These are phyloP conservation scores for Dendrolimus punctatus DNA, from an alignment of 1,140 invertebrate species.

Conservation along the genomic window DNA sequence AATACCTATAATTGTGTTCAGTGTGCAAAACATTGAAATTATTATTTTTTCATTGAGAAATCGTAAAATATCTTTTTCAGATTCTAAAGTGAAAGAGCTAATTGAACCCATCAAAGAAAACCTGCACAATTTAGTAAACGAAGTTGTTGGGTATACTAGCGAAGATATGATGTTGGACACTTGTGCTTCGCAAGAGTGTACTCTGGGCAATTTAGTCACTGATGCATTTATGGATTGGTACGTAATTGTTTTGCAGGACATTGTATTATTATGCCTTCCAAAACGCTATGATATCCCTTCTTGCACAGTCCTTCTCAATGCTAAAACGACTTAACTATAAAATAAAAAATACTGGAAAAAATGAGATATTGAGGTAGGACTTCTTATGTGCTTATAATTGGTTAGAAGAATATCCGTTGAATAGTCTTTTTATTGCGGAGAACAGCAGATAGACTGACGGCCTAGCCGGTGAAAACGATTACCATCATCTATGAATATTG, in stretches of 20 bases:
- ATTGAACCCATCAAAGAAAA: slow-evolving; percentile 37
- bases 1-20: too few relatives aligned
- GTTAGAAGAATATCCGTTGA: too few relatives aligned
- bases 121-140: slow-evolving; percentile 31
- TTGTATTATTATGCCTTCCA: background rate
- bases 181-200: slow-evolving; percentile 41
- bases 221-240: slow-evolving; percentile 41
- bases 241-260: slow-evolving; percentile 10
- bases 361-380: too few relatives aligned
- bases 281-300: background rate
- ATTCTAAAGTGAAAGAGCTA: slow-evolving; percentile 37
- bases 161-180: slow-evolving; percentile 21
- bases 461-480: too few relatives aligned
- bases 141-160: slow-evolving; percentile 29
- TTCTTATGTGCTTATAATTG: too few relatives aligned
- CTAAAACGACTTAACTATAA: too few relatives aligned
- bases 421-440: too few relatives aligned
- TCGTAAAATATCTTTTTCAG: slow-evolving; percentile 23
- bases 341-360: too few relatives aligned
- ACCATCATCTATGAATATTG: too few relatives aligned
- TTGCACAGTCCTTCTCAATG: background rate
- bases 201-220: slow-evolving; percentile 41
- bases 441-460: too few relatives aligned
- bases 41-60: background rate
- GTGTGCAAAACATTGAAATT: too few relatives aligned